Conservation (phyloP, 1,140 invertebrate species). For the Scaptodrosophila lebanonensis region DNA sequence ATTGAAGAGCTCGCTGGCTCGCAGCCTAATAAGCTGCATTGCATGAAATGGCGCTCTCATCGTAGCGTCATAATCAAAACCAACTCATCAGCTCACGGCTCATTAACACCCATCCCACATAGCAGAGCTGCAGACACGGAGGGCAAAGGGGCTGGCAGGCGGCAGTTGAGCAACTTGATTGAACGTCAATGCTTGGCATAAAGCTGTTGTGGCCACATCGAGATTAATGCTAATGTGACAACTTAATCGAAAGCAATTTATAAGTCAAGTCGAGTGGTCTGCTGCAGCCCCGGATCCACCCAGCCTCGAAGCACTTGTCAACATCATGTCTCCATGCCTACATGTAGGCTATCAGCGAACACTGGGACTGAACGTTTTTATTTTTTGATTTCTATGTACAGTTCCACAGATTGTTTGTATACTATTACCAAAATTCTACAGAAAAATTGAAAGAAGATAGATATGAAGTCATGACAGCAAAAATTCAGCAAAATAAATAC, state of each 20-base stretch:
- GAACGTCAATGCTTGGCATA: constrained; percentile 45
- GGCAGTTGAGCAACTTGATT: constrained; percentile 49
- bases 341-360: constrained; percentile 19
- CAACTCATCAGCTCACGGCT: constrained; percentile 49
- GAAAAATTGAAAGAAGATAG: too few relatives aligned
- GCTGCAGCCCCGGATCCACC: neutral
- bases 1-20: too few relatives aligned
- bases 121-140: neutral
- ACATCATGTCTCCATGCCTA: constrained; percentile 21
- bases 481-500: too few relatives aligned
- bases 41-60: neutral
- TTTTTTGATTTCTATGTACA: too few relatives aligned
- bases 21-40: too few relatives aligned
- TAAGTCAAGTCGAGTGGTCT: constrained; percentile 68
- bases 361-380: too few relatives aligned
- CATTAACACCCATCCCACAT: constrained; percentile 48
- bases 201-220: constrained; percentile 8
- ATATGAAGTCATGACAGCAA: too few relatives aligned
- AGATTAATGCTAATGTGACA: constrained; percentile 76
- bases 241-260: constrained; percentile 75
- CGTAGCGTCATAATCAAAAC: constrained; percentile 25
- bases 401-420: too few relatives aligned
- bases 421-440: too few relatives aligned
- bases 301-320: constrained; percentile 8
- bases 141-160: neutral